Base-by-base conservation (phyloP, 2,797 vertebrate species). In the Lepus townsendii region DNA sequence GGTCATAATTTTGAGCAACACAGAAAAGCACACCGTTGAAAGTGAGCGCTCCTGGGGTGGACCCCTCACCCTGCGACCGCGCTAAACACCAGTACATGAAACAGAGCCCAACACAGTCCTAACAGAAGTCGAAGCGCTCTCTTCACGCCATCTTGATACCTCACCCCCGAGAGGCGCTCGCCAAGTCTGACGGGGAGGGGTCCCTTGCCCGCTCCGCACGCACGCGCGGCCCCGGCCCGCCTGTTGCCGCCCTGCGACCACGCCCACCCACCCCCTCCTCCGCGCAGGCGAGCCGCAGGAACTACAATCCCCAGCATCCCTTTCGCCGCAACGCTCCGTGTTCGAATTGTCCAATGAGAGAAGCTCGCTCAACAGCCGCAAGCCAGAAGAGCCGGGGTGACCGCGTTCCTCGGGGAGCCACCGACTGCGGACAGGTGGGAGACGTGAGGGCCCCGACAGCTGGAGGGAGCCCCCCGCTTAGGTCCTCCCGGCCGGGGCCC, bases 1-100 rank as follows among this genome's bases (percentile, higher is more conserved):
- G 69, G 38, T n/a, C 35, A 77, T 60, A 78, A 38, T 19, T 86
- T 82, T 62, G 76, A 93, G n/a, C 32, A 77, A 60, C 50, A 72
- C 9, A 63, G 75, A 85, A 38, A 60, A 42, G 24, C 52, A 26
- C 1, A 26, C 60, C 80, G 66, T 65, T 79, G 68, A 73, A 79
- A 30, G 4, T 7, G 13, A 82, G 86, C 14, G 19, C 0, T 90
- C 32, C 91, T 54, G 9, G 22, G 2, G 27, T 30, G 27, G 52
- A 62, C 63, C 60, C 54, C 32, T 32, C 62, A 91, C 24, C 68
- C 50, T 16, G 10, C 63, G 42, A 92, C 69, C 77, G 60, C 42
- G 38, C 19, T 66, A 68, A 35, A 89, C 66, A 20, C 4, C 12
- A 24, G 19, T 20, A 93, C 10, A 3, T 52, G 26, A 68, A 60